Base-by-base conservation (phyloP, 2,888 invertebrate species). In the Drosophila helvetica region DNA sequence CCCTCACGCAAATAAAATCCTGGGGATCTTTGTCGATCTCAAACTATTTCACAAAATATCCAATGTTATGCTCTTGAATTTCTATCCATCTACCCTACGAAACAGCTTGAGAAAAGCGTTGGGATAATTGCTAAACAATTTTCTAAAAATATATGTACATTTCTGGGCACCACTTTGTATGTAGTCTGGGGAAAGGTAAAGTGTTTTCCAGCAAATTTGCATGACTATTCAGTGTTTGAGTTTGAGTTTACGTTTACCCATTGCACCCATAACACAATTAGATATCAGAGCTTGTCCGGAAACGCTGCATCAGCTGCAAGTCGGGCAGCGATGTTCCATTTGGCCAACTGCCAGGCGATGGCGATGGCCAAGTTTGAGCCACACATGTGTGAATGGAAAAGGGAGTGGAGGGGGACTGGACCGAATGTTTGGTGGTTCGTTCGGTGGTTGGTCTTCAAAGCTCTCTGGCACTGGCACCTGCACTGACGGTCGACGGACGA, bases 231-330 rank as follows among this genome's bases (percentile, higher is more conserved):
- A n/a, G 47, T 57, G 68, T 27, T 25, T 6, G 6, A 25, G 25
- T 54, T 27, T 2, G 27, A 27, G 27, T 54, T 71, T 22, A 57
- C 19, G n/a, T 47, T 47, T 56, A 72, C 66, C 63, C 55, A 72
- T 74, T 73, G 70, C 78, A 77, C 79, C 86, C 59, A 38, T 81
- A 86, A 89, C 89, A 85, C 86, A 89, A 78, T 82, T 89, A 78
- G 65, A 77, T 78, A 76, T 42, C 63, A 63, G 59, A 78, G 80
- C 75, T 85, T 72, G 79, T 74, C 65, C 85, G 77, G 88, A 86
- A 78, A 78, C 56, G 61, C 68, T 55, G 38, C 78, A 81, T 80
- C 83, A 60, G 76, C 59, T 72, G 66, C 33, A 42, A 27, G 27
- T 48, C 75, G 60, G 38, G 75, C 69, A 56, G 53, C 47, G 56